phyloP scores from a whole-genome alignment of 37 sponge, comb jelly and placozoan species.

The Haliclona indistincta region DNA sequence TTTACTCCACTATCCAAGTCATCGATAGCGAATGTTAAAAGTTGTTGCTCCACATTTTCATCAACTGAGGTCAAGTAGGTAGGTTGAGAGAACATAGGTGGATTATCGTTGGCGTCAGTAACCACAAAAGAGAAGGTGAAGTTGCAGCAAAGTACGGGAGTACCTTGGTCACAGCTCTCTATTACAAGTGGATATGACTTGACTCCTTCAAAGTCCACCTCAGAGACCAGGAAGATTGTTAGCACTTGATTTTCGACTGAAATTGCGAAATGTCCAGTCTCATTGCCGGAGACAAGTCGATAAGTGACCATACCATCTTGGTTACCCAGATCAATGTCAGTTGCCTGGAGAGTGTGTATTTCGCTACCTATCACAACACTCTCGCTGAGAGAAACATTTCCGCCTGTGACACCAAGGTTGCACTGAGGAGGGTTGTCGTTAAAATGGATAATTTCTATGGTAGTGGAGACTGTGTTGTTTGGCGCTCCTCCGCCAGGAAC shows the following conservation, averaged over 20 bases:
- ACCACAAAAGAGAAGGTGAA: constrained; percentile 28
- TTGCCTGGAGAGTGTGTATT: constrained; percentile 30
- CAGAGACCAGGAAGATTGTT: constrained; percentile 6
- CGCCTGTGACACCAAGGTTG: neutral
- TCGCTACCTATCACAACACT: neutral
- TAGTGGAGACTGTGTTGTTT: constrained; percentile 41
- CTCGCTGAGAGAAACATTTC: constrained; percentile 19
- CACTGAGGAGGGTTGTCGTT: constrained; percentile 75
- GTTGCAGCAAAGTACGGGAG: constrained; percentile 42
- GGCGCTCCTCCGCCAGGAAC: constrained; percentile 74
- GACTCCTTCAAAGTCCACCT: constrained; percentile 29
- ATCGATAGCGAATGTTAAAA: constrained; percentile 20
- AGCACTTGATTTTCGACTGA: neutral
- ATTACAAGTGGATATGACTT: constrained; percentile 19
- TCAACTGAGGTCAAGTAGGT: constrained; percentile 12
- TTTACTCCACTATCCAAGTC: constrained; percentile 65
- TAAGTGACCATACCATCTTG: constrained; percentile 40
- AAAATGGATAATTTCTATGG: constrained; percentile 51
- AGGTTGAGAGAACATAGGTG: constrained; percentile 32
- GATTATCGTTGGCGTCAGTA: constrained; percentile 52
- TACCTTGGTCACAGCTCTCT: constrained; percentile 40
- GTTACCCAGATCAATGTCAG: constrained; percentile 53
- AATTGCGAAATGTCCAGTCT: constrained; percentile 12
- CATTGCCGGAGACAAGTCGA: constrained; percentile 13
- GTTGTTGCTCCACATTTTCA: constrained; percentile 11